These are phyloP conservation scores for Cotesia vestalis DNA, from an alignment of 1,140 invertebrate genomes.

Conservation along the genomic window DNA sequence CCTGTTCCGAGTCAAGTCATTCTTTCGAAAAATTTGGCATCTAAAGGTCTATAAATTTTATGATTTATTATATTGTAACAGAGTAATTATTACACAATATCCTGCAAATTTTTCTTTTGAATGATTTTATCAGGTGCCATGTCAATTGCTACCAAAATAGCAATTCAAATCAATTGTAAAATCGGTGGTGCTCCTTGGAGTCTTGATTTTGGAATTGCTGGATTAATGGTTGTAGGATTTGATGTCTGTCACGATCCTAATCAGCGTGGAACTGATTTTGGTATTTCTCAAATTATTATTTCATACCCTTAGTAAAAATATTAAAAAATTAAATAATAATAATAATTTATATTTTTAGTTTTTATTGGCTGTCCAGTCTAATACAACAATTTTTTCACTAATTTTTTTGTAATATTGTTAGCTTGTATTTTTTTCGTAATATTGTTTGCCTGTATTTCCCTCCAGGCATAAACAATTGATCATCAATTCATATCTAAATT, in stretches of 20 bases:
- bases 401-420: not conserved
- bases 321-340: constrained; percentile 1
- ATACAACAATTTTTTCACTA: too few species aligned
- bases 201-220: constrained; percentile 73
- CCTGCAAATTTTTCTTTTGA: too few species aligned
- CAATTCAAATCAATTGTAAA: constrained; percentile 88
- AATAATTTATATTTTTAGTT: not conserved
- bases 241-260: constrained; percentile 86
- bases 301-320: not conserved
- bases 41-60: constrained; percentile 46
- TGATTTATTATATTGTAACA: too few species aligned
- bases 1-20: constrained; percentile 82
- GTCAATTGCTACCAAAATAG: constrained; percentile 89
- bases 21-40: constrained; percentile 68
- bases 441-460: not conserved
- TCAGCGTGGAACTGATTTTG: constrained; percentile 71
- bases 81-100: too few species aligned
- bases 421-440: too few species aligned
- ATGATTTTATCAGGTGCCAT: constrained; percentile 55
- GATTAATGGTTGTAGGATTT: constrained; percentile 86
- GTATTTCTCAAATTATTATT: constrained; percentile 50
- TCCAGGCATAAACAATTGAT: too few species aligned
- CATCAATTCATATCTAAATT: too few species aligned
- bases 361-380: too few species aligned
- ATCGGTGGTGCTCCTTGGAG: constrained; percentile 88